Base-by-base conservation (phyloP, 2,113 vertebrate species). In the Pseudolaguvia tuberculata region DNA sequence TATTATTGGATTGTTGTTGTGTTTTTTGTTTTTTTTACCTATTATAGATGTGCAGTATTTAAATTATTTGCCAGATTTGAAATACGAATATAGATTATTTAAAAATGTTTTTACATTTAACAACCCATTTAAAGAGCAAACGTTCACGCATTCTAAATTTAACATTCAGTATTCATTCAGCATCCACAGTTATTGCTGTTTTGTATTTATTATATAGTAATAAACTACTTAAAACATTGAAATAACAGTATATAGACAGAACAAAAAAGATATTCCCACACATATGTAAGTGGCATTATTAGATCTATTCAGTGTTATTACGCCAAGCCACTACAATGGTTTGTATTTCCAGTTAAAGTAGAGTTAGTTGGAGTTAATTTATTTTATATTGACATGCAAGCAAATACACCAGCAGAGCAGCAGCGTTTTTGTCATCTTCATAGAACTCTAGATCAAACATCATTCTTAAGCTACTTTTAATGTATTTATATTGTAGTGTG, bases 251-350 rank as follows among this genome's bases (percentile, higher is more conserved):
- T 65, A 73, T 68, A 52, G 1, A 82, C 71, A 65, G 21, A 80
- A 78, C 29, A 73, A 55, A 25, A 18, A 80, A 84, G 23, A 83
- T 71, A 85, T 4, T 80, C 56, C 10, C 75, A 74, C 56, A 75
- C 71, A 72, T 52, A 81, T 42, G 18, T 75, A 27, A 75, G 67
- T 78, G 63, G 55, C 78, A 83, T 31, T 65, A 14, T 74, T 47
- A 79, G 74, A 29, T 56, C 25, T 77, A 63, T 14, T 76, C 42
- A 72, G 7, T 69, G 66, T 67, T 80, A 85, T 20, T 83, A 50
- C 81, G 81, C 81, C 83, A 83, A 25, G 84, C 83, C 8, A 76
- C 82, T 85, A 86, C 29, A 61, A 56, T 7, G 10, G 51, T 75
- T 52, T 78, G 71, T 13, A 51, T 77, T 11, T 85, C 79, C 76